Evolutionary conservation across 2,888 invertebrate species (phyloP), one percentile per base, ranked within the genome.

Genomic region (Noctuana brunneofusca): DNA sequence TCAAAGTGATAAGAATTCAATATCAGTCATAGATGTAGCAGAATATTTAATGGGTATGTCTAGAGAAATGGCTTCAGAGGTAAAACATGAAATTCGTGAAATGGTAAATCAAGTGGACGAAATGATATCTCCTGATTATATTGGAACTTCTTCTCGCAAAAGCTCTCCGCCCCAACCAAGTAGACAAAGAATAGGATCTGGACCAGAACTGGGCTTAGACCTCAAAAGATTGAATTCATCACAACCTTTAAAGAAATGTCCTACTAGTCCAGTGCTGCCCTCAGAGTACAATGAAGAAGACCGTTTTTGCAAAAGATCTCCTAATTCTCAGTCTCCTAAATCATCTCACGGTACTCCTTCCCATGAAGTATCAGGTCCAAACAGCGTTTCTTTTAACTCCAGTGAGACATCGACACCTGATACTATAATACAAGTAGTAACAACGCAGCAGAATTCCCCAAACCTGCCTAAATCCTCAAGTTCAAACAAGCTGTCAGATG

Each of bases 11-110:
- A 94, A 92, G 69, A 95, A 95, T 80, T 95, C 95, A 0, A 94
- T 95, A 63, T 95, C 95, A 38, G 95, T 95, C 0, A 94, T 94
- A 76, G 95, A 96, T 75, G 95, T 96, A 49, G 95, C 96, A 0
- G 95, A 95, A 76, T 96, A 96, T 79, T 83, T 96, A 53, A 95
- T 95, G 92, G 96, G 95, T 68, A 94, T 95, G 78, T 95, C 96
- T 0, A 94, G 93, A 75, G 95, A 95, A 78, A 95, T 96, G 94
- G 95, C 95, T 8, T 95, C 95, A 57, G 95, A 96, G 86, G 95
- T 96, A 18, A 96, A 95, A 79, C 94, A 94, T 4, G 96, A 96
- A 80, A 95, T 95, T 66, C 92, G 95, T 53, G 95, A 95, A 79
- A 94, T 95, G 84, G 94, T 95, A 0, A 95, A 92, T 77, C 95